These are phyloP conservation scores for Catostomus latipinnis DNA, from an alignment of 2,797 vertebrate genomes.

Conservation along the genomic window DNA sequence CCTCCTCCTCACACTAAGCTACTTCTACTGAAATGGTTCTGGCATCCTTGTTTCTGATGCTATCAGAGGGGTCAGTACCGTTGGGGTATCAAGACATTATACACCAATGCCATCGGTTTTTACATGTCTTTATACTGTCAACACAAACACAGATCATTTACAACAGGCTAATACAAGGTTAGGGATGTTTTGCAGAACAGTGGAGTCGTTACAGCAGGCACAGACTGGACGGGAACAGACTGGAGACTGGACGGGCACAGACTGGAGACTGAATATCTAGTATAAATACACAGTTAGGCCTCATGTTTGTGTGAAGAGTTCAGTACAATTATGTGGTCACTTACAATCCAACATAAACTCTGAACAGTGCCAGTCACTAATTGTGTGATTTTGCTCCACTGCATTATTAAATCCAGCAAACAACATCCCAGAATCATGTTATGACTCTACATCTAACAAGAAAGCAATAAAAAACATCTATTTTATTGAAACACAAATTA, in stretches of 20 bases:
- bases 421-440: no score
- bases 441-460: no score
- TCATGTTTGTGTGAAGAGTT: not conserved
- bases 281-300: not conserved
- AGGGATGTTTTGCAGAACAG: not conserved
- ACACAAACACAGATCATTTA: no score
- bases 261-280: not conserved
- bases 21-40: not conserved
- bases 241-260: not conserved
- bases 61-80: not conserved
- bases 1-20: not conserved
- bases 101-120: no score
- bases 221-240: not conserved
- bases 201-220: not conserved
- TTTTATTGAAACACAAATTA: no score
- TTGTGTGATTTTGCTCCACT: not conserved
- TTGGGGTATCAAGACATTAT: not conserved
- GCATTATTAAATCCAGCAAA: no score
- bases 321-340: not conserved
- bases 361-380: not conserved
- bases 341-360: not conserved
- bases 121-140: no score
- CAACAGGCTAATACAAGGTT: no score
- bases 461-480: no score
- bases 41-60: not conserved